Conservation (phyloP, 2,113 vertebrate genomes). For the Varanus salvator region DNA sequence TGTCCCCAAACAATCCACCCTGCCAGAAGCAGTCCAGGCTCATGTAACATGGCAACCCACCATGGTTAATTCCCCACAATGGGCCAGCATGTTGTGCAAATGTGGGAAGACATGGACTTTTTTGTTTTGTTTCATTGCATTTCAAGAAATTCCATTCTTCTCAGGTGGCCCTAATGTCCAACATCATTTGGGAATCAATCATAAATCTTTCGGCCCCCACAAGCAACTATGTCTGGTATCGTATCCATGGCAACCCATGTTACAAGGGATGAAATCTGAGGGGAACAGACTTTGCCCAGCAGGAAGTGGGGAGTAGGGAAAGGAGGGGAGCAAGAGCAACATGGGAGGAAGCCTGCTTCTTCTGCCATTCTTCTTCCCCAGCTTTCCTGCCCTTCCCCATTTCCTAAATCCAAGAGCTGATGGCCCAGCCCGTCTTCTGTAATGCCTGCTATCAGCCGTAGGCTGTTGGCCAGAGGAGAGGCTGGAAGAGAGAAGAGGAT, state of each 20-base stretch:
- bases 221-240: constrained; percentile 53
- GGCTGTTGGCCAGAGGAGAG: constrained; percentile 47
- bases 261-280: constrained; percentile 72
- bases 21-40: too few species aligned
- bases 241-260: constrained; percentile 72
- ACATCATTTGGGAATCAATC: constrained; percentile 46
- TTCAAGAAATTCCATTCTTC: not conserved
- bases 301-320: constrained; percentile 5
- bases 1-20: too few species aligned
- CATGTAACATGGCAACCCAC: too few species aligned
- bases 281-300: constrained; percentile 40
- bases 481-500: constrained; percentile 47
- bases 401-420: constrained; percentile 53
- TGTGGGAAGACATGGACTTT: constrained; percentile 21
- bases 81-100: too few species aligned
- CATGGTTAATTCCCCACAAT: too few species aligned
- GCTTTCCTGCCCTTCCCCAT: constrained; percentile 43
- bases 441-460: constrained; percentile 51
- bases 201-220: constrained; percentile 66
- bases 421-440: constrained; percentile 57
- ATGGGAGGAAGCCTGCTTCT: constrained; percentile 1
- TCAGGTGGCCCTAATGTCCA: constrained; percentile 55
- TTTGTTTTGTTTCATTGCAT: constrained; percentile 41
- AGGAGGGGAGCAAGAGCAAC: not conserved
- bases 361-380: constrained; percentile 47